phyloP scores from a whole-genome alignment of 2,888 invertebrate genomes.

The Lacanobia wlatinum region DNA sequence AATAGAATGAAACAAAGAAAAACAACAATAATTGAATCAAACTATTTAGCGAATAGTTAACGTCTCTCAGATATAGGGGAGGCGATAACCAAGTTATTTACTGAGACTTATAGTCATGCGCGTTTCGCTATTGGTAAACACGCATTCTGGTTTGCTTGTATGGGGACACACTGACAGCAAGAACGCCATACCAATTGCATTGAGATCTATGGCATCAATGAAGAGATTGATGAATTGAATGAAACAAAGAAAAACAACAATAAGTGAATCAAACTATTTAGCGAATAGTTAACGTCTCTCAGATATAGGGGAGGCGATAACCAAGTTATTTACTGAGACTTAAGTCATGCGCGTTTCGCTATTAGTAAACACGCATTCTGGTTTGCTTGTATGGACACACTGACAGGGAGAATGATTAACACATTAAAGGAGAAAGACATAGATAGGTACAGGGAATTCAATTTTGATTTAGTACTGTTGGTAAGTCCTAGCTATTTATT shows the following conservation, averaged over 20 bases:
- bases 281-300: constrained; percentile 48
- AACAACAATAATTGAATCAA: too few species aligned
- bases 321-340: constrained; percentile 61
- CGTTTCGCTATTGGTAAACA: constrained; percentile 51
- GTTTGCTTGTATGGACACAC: constrained; percentile 32
- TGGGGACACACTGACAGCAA: constrained; percentile 11
- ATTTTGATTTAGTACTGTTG: too few species aligned
- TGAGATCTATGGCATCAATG: too few species aligned
- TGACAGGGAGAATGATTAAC: neutral
- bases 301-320: constrained; percentile 54
- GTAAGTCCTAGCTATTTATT: too few species aligned
- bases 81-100: constrained; percentile 64
- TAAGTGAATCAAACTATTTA: too few species aligned
- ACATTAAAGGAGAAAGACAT: neutral
- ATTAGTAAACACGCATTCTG: constrained; percentile 49
- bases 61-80: constrained; percentile 41
- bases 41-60: constrained; percentile 39
- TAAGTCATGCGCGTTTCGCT: constrained; percentile 46
- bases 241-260: too few species aligned
- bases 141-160: constrained; percentile 35
- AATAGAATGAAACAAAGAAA: too few species aligned
- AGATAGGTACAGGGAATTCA: too few species aligned
- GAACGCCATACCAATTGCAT: too few species aligned
- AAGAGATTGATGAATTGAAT: too few species aligned
- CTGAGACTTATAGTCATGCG: constrained; percentile 48